phyloP scores from a whole-genome alignment of 2,888 invertebrate species.

The Ochropleura leucogaster region DNA sequence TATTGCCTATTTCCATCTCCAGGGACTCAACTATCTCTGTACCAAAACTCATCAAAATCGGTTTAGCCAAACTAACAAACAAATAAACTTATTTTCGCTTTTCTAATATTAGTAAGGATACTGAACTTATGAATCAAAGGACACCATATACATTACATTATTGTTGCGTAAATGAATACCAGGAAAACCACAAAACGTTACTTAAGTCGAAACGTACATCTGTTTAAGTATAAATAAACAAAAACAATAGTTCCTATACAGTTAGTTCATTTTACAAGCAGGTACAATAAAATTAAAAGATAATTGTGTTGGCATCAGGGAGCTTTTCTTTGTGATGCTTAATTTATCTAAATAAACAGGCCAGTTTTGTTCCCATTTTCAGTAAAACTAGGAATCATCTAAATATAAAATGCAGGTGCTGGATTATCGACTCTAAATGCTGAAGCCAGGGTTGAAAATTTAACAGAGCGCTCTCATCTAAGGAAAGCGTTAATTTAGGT shows the following conservation, averaged over 20 bases:
- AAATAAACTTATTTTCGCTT: too few relatives aligned
- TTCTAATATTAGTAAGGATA: too few relatives aligned
- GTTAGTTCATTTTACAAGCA: neutral
- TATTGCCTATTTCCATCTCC: too few relatives aligned
- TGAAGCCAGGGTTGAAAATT: neutral
- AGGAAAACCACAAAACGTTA: slow-evolving; percentile 35
- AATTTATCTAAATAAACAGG: slow-evolving; percentile 29
- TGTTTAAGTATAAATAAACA: neutral
- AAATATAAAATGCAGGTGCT: neutral
- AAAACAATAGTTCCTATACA: neutral
- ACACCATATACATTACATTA: slow-evolving; percentile 17
- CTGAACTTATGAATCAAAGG: slow-evolving; percentile 5
- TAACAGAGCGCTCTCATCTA: neutral
- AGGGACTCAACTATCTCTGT: too few relatives aligned
- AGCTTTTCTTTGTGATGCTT: slow-evolving; percentile 35
- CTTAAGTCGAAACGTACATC: neutral
- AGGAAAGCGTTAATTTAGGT: neutral
- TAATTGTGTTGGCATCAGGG: slow-evolving; percentile 13
- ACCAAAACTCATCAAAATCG: too few relatives aligned
- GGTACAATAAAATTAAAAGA: slow-evolving; percentile 20
- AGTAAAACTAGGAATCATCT: neutral
- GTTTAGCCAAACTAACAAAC: too few relatives aligned
- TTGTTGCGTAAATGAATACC: slow-evolving; percentile 12
- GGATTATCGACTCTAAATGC: neutral
- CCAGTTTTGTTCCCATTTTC: neutral